These are phyloP conservation scores for Eristalis arbustorum DNA, from an alignment of 2,888 invertebrate species.

Conservation along the genomic window DNA sequence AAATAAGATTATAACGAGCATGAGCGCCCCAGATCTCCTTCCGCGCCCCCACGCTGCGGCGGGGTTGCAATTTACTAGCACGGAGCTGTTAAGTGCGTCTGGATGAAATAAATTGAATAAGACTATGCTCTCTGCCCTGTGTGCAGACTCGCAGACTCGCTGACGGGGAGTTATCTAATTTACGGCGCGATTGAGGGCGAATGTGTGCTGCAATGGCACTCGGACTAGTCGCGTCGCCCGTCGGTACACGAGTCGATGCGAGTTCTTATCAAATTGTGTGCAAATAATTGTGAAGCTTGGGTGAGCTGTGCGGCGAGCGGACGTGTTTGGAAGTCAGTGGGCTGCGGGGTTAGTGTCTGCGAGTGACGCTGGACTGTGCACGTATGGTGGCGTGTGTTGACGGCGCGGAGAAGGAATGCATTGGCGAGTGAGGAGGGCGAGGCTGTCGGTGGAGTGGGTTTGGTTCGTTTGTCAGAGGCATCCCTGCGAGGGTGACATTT, in stretches of 20 bases:
- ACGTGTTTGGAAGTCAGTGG: neutral
- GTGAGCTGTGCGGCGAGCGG: neutral
- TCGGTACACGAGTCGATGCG: neutral
- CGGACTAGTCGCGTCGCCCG: conserved; percentile 1
- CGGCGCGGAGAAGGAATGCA: no score
- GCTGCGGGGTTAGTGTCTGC: no score
- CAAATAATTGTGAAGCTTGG: conserved; percentile 4
- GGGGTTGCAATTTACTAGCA: conserved; percentile 56
- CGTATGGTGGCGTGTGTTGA: no score
- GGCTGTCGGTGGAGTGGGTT: no score
- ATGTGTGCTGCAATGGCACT: conserved; percentile 8
- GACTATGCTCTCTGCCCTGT: neutral
- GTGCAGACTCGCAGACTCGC: conserved; percentile 52
- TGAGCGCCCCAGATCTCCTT: neutral
- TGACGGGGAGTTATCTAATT: conserved; percentile 64
- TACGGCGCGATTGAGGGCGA: conserved; percentile 43
- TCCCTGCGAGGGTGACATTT: no score
- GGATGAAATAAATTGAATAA: conserved; percentile 67
- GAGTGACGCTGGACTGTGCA: no score
- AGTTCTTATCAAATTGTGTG: conserved; percentile 38
- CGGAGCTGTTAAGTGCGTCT: conserved; percentile 60
- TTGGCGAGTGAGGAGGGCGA: no score
- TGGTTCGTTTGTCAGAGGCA: no score
- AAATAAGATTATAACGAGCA: conserved; percentile 59
- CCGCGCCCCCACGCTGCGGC: conserved; percentile 29